These are phyloP conservation scores for Ophion costatus DNA, from an alignment of 2,888 invertebrate species.

Conservation along the genomic window DNA sequence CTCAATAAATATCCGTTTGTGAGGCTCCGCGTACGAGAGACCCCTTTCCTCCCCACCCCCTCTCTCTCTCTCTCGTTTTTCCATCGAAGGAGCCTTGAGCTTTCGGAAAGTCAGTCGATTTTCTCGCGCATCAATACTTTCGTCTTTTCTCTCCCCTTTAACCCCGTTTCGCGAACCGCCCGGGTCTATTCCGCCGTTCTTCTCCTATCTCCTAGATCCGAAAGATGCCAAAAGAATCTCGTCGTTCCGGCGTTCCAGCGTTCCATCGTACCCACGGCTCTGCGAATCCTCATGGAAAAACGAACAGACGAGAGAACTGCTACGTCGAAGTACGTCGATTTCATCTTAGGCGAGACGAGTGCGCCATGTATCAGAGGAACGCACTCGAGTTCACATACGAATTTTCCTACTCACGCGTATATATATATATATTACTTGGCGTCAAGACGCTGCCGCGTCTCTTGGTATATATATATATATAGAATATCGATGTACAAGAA, in stretches of 20 bases:
- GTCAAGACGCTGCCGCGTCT: too few relatives aligned
- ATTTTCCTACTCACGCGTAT: not conserved
- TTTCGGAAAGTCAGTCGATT: slow-evolving; percentile 47
- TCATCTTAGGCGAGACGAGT: slow-evolving; percentile 31
- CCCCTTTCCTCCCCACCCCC: not conserved
- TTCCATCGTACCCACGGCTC: slow-evolving; percentile 26
- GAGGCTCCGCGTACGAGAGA: slow-evolving; percentile 47
- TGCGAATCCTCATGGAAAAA: slow-evolving; percentile 25
- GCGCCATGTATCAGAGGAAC: slow-evolving; percentile 10
- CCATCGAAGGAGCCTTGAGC: slow-evolving; percentile 35
- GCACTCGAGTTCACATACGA: not conserved
- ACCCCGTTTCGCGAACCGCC: slow-evolving; percentile 6
- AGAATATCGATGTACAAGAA: too few relatives aligned
- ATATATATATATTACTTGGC: too few relatives aligned
- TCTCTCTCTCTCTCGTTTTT: slow-evolving; percentile 38
- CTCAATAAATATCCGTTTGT: slow-evolving; percentile 79
- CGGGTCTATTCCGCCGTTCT: slow-evolving; percentile 5
- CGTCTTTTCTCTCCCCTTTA: slow-evolving; percentile 52
- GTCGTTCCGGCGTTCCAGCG: slow-evolving; percentile 13
- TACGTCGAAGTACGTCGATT: slow-evolving; percentile 31
- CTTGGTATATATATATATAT: too few relatives aligned
- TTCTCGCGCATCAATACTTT: slow-evolving; percentile 60
- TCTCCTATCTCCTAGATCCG: slow-evolving; percentile 15
- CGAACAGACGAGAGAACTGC: slow-evolving; percentile 32
- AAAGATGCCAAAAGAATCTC: slow-evolving; percentile 50